A percentile compares a stretch with the other conserved stretches of the same genome.
Evolutionary conservation across 2,888 invertebrate species (phyloP).

Genomic region (Microplitis deprimator): DNA sequence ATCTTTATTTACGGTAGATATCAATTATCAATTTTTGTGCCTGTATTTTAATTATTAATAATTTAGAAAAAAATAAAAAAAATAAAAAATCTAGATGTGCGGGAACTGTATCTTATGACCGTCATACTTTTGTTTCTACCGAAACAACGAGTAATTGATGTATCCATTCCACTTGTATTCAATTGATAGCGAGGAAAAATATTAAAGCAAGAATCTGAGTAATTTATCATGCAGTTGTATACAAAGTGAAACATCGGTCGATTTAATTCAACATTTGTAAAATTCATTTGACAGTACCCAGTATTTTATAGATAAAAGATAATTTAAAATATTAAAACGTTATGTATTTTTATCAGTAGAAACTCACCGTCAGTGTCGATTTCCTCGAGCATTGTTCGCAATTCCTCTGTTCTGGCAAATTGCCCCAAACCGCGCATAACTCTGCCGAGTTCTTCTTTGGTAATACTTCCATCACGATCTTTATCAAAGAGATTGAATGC

Average conservation of each 20-base stretch:
- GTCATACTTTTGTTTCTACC: background rate
- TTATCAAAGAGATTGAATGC: slow-evolving; percentile 91
- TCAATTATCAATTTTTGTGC: background rate
- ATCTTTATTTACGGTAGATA: background rate
- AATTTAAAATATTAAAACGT: background rate
- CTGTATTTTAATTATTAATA: background rate
- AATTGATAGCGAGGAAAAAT: background rate
- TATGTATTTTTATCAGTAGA: background rate
- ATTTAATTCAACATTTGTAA: background rate
- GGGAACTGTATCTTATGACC: background rate
- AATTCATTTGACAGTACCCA: background rate
- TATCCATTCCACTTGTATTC: background rate
- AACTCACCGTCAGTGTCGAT: slow-evolving; percentile 82
- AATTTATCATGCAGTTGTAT: background rate
- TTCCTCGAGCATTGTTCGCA: slow-evolving; percentile 89
- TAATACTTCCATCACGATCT: slow-evolving; percentile 90
- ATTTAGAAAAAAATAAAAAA: background rate
- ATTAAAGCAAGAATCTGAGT: background rate
- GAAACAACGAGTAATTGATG: background rate
- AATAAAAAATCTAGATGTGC: background rate
- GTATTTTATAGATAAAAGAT: background rate
- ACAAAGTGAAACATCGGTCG: background rate
- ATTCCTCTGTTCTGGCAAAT: slow-evolving; percentile 88
- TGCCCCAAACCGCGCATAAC: slow-evolving; percentile 90
- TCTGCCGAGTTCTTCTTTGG: slow-evolving; percentile 87